Evolutionary conservation across 2,113 vertebrate genomes (phyloP), one percentile per base, ranked within the genome.

Genomic region (Takifugu flavidus): DNA sequence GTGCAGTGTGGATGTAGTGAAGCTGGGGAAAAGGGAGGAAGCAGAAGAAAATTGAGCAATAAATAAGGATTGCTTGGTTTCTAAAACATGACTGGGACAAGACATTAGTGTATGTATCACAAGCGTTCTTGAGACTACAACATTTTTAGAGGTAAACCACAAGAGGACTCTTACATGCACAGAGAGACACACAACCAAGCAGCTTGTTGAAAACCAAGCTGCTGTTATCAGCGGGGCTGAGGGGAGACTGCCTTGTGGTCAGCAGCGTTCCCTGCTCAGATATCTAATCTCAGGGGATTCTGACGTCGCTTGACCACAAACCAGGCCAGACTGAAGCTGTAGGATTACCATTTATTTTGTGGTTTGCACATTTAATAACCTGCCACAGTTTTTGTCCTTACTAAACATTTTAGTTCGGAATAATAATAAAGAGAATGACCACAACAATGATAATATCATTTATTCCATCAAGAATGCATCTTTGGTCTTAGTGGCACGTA

Each of bases 1-100:
- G 96, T 0, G 91, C 86, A 13, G 94, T 96, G 67, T 98, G 97
- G 59, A 99, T 87, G 69, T 99, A 99, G 86, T 99, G 97, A 13
- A 99, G 94, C 97, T 99, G 0, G 53, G 65, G 59, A 75, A 49
- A 43, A 15, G 6, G n/a, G 20, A 15, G 3, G 25, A 2, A 56
- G 65, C 52, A 12, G 2, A 25, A 11, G 2, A 15, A 52, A 1
- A 14, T 10, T 39, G 11, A 39, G 34, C 34, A 39, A 10, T 39
- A 7, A 39, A 8, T 39, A 39, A 39, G 5, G 5, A 39, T 39
- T 39, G 3, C 11, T 39, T 39, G 34, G 11, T 11, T 2, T 39
- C 34, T 20, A 20, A 39, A 39, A 39, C 34, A 4, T 31, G 5
- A 31, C 4, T 31, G 7, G 29, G 29, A 39, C 34, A 39, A 11